Evolutionary conservation across 2,888 invertebrate species (phyloP).

Genomic region (Abscondita cerata): DNA sequence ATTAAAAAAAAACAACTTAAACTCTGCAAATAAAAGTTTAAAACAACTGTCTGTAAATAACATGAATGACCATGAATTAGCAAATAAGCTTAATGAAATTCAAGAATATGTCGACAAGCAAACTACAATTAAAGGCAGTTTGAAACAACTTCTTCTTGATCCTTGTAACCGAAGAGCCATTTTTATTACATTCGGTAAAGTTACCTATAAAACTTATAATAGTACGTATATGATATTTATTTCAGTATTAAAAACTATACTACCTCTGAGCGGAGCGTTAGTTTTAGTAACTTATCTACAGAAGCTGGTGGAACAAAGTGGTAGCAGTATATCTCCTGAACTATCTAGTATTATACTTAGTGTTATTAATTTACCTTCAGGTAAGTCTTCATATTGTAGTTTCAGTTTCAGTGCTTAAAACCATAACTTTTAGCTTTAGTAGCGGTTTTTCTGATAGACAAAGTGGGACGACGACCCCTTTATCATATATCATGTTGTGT

Average conservation of each 20-base stretch:
- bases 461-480: neutral
- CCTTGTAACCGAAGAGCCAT: neutral
- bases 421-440: neutral
- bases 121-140: neutral
- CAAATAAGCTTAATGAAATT: neutral
- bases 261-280: conserved; percentile 67
- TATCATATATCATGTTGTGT: neutral
- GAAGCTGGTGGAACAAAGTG: conserved; percentile 64
- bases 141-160: neutral
- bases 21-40: neutral
- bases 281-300: conserved; percentile 64
- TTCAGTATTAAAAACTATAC: conserved; percentile 65
- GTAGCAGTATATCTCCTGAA: conserved; percentile 62
- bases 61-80: conserved; percentile 39
- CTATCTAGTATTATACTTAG: conserved; percentile 67
- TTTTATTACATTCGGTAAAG: neutral
- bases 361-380: conserved; percentile 64
- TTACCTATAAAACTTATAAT: neutral
- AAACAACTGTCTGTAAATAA: conserved; percentile 40
- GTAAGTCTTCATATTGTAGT: conserved; percentile 65
- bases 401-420: conserved; percentile 38
- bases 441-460: neutral
- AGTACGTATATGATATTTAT: conserved; percentile 48
- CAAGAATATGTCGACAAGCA: neutral
- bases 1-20: conserved; percentile 40